Percentiles rank a stretch among this genome's conserved stretches.
These are phyloP conservation scores for Porites divaricata DNA, from an alignment of 92 coral and sea anemone species.

Conservation along the genomic window DNA sequence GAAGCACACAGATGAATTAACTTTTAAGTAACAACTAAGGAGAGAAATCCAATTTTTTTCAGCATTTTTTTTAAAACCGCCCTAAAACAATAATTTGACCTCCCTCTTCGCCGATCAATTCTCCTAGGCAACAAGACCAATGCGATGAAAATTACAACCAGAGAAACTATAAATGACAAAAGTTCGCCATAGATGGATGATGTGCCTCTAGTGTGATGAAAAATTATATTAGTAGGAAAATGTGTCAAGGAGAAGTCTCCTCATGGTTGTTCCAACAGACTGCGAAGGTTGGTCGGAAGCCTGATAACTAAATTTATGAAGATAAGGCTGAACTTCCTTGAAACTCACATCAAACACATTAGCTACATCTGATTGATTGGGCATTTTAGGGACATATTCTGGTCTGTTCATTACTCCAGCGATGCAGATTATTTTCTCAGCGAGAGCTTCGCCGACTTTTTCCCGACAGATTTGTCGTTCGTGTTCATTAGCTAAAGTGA, in stretches of 20 bases:
- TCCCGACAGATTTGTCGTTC: conserved; percentile 95
- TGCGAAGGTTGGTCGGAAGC: conserved; percentile 80
- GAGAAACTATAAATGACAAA: too few relatives aligned
- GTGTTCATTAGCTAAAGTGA: conserved; percentile 81
- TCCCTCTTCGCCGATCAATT: too few relatives aligned
- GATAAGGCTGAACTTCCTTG: conserved; percentile 87
- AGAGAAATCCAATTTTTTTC: too few relatives aligned
- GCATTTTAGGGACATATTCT: conserved; percentile 97
- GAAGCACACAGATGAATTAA: too few relatives aligned
- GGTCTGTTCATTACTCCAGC: conserved; percentile 97
- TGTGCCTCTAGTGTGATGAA: too few relatives aligned
- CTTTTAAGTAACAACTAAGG: too few relatives aligned
- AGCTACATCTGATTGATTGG: conserved; percentile 88
- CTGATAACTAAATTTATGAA: conserved; percentile 83
- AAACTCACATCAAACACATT: conserved; percentile 92
- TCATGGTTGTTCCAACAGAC: conserved; percentile 93
- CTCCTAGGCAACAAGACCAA: too few relatives aligned
- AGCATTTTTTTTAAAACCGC: too few relatives aligned
- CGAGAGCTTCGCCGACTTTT: conserved; percentile 91
- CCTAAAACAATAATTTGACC: too few relatives aligned
- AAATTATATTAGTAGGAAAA: conserved; percentile 71
- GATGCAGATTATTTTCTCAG: conserved; percentile 89
- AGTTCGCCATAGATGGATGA: too few relatives aligned
- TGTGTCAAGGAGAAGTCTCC: conserved; percentile 87
- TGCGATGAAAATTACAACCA: too few relatives aligned